A percentile compares a stretch with the other conserved stretches of the same genome.
Evolutionary conservation across 2,113 vertebrate genomes (phyloP).

Genomic region (Mesocricetus auratus): DNA sequence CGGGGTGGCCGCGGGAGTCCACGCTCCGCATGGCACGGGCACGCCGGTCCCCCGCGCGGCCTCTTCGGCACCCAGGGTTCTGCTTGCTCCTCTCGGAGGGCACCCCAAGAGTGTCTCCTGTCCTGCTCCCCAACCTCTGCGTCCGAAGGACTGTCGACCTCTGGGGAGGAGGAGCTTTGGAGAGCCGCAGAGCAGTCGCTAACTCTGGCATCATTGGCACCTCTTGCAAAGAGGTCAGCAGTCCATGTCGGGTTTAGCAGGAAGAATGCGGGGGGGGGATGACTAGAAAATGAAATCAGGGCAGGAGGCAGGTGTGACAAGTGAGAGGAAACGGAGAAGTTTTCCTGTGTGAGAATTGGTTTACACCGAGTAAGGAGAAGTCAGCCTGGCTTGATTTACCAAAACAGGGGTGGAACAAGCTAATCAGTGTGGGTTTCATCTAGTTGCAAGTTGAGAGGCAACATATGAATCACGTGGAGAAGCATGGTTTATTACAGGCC

Average conservation of each 20-base stretch:
- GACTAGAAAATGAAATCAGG: constrained; percentile 10
- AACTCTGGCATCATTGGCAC: constrained; percentile 67
- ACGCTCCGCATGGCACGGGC: constrained; percentile 37
- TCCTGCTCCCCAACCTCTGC: constrained; percentile 63
- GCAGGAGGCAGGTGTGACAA: constrained; percentile 29
- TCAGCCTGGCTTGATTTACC: constrained; percentile 18
- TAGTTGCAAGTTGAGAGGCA: constrained; percentile 9
- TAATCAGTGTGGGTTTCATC: not conserved
- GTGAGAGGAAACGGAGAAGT: constrained; percentile 35
- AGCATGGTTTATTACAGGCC: not conserved
- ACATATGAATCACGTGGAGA: not conserved
- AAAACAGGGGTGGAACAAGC: not conserved
- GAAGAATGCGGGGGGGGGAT: not conserved
- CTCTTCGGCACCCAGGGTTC: constrained; percentile 23
- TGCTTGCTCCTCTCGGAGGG: not conserved
- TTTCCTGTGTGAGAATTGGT: constrained; percentile 38
- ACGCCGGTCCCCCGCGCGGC: not conserved
- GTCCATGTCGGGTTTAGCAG: constrained; percentile 57
- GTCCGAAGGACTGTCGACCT: constrained; percentile 7
- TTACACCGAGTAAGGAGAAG: constrained; percentile 41
- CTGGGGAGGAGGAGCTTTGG: constrained; percentile 76
- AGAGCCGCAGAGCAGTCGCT: constrained; percentile 64
- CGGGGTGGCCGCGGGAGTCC: not conserved
- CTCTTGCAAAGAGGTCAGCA: constrained; percentile 72
- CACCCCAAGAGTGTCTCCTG: constrained; percentile 53